These are phyloP conservation scores for Ephestia elutella DNA, from an alignment of 1,140 invertebrate genomes.

Conservation along the genomic window DNA sequence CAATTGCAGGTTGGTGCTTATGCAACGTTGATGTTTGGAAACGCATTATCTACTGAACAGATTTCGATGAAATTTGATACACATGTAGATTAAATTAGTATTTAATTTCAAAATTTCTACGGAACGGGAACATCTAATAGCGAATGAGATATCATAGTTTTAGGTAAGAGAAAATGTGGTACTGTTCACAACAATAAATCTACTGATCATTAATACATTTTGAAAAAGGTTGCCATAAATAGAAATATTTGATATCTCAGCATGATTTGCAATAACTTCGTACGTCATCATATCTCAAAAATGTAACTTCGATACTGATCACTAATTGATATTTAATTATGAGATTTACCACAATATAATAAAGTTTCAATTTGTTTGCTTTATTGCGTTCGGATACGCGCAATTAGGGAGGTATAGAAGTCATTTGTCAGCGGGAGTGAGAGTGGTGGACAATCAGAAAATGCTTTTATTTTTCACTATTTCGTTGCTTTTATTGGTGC, in stretches of 20 bases:
- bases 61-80: too few species aligned
- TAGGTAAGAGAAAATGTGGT: too few species aligned
- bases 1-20: too few species aligned
- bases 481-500: constrained; percentile 44
- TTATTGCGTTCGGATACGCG: not conserved
- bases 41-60: too few species aligned
- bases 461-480: constrained; percentile 59
- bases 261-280: not conserved
- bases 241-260: not conserved
- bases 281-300: not conserved
- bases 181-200: too few species aligned
- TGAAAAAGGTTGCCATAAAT: not conserved
- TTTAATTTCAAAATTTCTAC: too few species aligned
- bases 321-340: not conserved
- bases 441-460: constrained; percentile 50
- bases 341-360: not conserved
- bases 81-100: too few species aligned
- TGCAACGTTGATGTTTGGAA: too few species aligned
- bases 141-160: too few species aligned
- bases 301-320: not conserved
- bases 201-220: too few species aligned
- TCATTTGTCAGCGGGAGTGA: constrained; percentile 25
- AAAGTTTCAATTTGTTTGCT: not conserved
- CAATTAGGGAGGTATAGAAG: constrained; percentile 29
- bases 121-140: too few species aligned